Evolutionary conservation across 2,113 vertebrate species (phyloP).

Genomic region (Bathybates hornii): DNA sequence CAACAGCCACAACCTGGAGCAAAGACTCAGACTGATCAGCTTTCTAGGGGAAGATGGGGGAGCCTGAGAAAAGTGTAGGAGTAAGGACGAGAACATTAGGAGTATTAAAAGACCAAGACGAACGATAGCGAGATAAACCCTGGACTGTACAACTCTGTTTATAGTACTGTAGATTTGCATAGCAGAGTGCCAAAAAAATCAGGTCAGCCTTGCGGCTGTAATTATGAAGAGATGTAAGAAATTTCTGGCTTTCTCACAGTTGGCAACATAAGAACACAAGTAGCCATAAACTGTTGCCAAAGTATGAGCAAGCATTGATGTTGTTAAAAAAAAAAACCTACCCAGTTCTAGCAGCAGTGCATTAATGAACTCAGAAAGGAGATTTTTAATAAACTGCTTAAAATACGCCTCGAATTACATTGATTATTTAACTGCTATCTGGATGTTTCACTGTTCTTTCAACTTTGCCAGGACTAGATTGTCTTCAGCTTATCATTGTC

Average conservation of each 20-base stretch:
- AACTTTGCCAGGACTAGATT: background rate
- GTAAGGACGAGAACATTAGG: background rate
- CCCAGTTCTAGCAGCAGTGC: background rate
- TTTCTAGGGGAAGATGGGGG: constrained; percentile 26
- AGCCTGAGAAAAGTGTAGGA: background rate
- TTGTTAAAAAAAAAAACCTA: background rate
- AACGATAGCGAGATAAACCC: background rate
- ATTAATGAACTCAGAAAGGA: background rate
- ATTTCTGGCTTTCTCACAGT: background rate
- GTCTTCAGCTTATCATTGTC: background rate
- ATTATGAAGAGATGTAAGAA: background rate
- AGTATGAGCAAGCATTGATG: background rate
- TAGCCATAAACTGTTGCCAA: background rate
- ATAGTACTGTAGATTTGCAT: background rate
- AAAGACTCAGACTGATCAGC: constrained; percentile 24
- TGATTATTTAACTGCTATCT: background rate
- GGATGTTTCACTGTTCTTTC: background rate
- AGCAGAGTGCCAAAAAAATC: background rate
- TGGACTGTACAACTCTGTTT: background rate
- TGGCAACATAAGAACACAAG: background rate
- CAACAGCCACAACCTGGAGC: constrained; percentile 64
- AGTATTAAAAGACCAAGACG: background rate
- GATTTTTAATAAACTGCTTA: background rate
- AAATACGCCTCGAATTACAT: background rate
- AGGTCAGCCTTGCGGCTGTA: background rate